phyloP scores from a whole-genome alignment of 2,113 vertebrate genomes.

The Daphoenositta chrysoptera region DNA sequence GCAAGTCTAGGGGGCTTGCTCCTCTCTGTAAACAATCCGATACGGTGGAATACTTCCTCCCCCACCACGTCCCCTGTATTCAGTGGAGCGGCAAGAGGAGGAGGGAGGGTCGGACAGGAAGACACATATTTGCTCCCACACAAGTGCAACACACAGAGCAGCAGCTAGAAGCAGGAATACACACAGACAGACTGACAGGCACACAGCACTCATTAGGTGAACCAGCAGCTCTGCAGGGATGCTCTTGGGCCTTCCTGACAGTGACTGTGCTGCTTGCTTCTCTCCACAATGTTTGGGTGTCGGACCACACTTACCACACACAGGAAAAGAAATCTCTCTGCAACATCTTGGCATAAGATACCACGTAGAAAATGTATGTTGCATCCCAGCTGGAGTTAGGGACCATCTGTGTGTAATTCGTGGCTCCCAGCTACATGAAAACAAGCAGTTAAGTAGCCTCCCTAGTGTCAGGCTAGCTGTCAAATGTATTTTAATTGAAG shows the following conservation, averaged over 20 bases:
- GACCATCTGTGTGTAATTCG: not conserved
- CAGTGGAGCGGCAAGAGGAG: not conserved
- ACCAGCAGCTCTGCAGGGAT: not conserved
- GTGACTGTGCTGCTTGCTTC: not conserved
- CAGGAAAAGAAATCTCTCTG: not conserved
- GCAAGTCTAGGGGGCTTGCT: not conserved
- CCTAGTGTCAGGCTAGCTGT: not conserved
- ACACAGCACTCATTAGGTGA: not conserved
- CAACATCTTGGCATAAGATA: not conserved
- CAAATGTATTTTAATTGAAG: not conserved
- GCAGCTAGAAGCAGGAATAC: not conserved
- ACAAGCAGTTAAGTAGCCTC: not conserved
- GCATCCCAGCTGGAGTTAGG: not conserved
- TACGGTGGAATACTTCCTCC: not conserved
- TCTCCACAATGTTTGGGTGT: not conserved
- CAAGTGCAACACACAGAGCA: not conserved
- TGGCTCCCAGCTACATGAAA: not conserved
- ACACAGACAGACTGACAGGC: not conserved
- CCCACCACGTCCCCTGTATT: fast-evolving
- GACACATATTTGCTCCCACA: not conserved
- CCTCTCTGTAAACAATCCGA: not conserved
- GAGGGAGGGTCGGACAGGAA: not conserved
- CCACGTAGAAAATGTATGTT: not conserved
- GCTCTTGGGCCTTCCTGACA: not conserved
- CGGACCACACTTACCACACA: not conserved